Evolutionary conservation across 2,113 vertebrate species (phyloP).

Genomic region (Todiramphus chloris): DNA sequence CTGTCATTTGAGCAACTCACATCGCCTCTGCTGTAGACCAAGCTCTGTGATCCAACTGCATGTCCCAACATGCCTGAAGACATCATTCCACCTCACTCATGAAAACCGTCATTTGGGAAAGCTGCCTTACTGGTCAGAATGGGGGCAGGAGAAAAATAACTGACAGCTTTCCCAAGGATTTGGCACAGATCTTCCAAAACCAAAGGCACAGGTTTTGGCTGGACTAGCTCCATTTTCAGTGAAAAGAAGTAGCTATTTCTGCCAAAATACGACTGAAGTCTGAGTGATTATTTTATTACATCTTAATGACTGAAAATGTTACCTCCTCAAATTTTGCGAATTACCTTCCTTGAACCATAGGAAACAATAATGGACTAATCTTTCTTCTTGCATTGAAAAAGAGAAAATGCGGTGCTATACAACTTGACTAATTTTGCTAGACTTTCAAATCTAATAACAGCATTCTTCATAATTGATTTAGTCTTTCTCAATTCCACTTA

Average conservation of each 20-base stretch:
- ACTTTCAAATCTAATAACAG: slow-evolving; percentile 29
- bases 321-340: neutral
- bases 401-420: neutral
- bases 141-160: neutral
- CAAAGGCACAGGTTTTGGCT: neutral
- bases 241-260: neutral
- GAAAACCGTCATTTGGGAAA: neutral
- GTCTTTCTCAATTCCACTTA: slow-evolving; percentile 21
- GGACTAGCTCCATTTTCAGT: neutral
- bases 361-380: neutral
- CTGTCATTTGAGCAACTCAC: fast-evolving
- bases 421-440: slow-evolving; percentile 15
- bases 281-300: neutral
- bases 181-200: neutral
- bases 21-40: neutral
- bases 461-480: slow-evolving; percentile 37
- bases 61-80: neutral
- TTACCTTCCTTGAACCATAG: neutral
- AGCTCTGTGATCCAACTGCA: neutral
- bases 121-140: neutral
- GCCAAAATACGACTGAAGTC: neutral
- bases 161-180: neutral
- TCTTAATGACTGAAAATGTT: slow-evolving; percentile 13
- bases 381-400: neutral
- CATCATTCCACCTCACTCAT: neutral